Evolutionary conservation across 1,140 invertebrate species (phyloP), one percentile per base, ranked within the genome.

Genomic region (Philopotamus ludificatus): DNA sequence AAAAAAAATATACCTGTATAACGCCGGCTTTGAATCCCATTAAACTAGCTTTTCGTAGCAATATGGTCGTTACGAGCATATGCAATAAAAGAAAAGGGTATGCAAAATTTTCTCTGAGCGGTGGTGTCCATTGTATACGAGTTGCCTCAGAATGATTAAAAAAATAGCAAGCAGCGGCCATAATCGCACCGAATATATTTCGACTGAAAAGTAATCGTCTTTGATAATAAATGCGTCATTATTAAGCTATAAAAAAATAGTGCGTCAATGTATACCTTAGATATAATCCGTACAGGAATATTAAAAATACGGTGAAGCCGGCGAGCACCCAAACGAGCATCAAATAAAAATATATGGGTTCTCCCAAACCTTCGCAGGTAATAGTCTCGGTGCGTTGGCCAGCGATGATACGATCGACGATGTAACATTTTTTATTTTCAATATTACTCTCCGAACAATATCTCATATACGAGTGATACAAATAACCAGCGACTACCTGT

Each of bases 81-180:
- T 86, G 83, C 23, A 80, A 76, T 0, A 86, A 70, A 8, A 85
- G 71, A 1, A 85, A 79, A 0, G 92, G 92, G 73, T 88, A 91
- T 0, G 87, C 90, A 75, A 93, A 90, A 71, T 87, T 92, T 78
- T 95, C 92, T 61, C 92, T 76, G 54, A 93, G 77, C 7, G 92
- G 91, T 1, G 91, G 90, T 0, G 91, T 87, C 91, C 92, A 94
- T 74, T 91, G 89, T 1, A 93, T 88, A 34, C 92, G 74, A 0
- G 91, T 93, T 47, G 84, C 82, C 71, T 93, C 91, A 2, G 81
- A 83, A 74, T 93, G 91, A 74, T 94, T 94, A 63, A 86, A 90
- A 67, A 92, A 88, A 74, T 90, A 93, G 15, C 84, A 83, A 0
- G 83, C 51, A 8, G 86, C 84, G 0, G 88, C 79, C 18, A 94